A percentile compares a stretch with the other conserved stretches of the same genome.
Evolutionary conservation across 2,797 vertebrate species (phyloP).

Genomic region (Leptatherina wallacei): DNA sequence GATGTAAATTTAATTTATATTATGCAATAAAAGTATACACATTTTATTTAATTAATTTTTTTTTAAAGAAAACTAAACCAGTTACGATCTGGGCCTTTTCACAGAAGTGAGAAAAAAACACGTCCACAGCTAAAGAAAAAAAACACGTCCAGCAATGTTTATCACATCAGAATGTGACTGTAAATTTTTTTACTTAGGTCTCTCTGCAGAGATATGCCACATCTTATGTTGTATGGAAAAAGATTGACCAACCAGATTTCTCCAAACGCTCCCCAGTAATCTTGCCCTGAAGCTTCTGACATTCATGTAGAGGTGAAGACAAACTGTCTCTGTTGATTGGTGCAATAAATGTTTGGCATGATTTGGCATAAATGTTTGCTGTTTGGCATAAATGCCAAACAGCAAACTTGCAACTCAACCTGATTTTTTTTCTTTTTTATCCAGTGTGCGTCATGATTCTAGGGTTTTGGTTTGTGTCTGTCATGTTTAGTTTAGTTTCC

Average conservation of each 20-base stretch:
- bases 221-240: slow-evolving; percentile 69
- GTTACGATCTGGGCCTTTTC: neutral
- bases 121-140: neutral
- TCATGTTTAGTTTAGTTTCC: too few species aligned
- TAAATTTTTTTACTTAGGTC: slow-evolving; percentile 25
- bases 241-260: slow-evolving; percentile 70
- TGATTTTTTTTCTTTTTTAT: slow-evolving; percentile 17
- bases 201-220: slow-evolving; percentile 32
- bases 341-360: too few species aligned
- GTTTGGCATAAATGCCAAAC: slow-evolving; percentile 59
- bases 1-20: neutral
- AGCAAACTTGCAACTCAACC: slow-evolving; percentile 26
- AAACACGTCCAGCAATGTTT: neutral
- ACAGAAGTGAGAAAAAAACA: neutral
- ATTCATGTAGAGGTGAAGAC: slow-evolving; percentile 71
- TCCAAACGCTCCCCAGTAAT: slow-evolving; percentile 60
- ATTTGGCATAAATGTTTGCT: too few species aligned
- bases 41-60: too few species aligned
- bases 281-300: slow-evolving; percentile 72
- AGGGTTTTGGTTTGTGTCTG: too few species aligned
- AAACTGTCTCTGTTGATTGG: slow-evolving; percentile 60
- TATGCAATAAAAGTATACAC: too few species aligned
- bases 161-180: slow-evolving; percentile 21
- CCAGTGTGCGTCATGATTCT: too few species aligned
- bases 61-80: too few species aligned